Conservation (phyloP, 2,888 invertebrate species). For the Deroplatys truncata region DNA sequence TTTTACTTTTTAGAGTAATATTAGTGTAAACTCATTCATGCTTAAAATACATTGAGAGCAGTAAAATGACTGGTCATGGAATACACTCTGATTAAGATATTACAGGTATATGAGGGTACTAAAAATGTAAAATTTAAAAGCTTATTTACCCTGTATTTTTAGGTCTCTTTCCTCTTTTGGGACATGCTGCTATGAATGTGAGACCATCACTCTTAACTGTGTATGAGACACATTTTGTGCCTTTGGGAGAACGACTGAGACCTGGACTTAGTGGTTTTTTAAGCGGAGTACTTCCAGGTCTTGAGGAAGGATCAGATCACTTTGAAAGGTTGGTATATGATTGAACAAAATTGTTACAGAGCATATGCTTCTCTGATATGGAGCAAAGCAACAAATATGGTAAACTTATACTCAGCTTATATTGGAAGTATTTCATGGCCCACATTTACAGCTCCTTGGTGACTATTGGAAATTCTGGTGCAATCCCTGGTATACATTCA, state of each 20-base stretch:
- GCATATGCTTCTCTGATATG: not conserved
- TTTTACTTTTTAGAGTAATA: no score
- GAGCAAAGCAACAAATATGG: no score
- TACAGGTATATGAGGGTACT: no score
- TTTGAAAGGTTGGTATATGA: constrained; percentile 59
- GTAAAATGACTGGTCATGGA: no score
- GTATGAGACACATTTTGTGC: constrained; percentile 85
- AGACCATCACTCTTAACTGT: constrained; percentile 74
- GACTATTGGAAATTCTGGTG: no score
- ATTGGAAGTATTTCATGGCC: no score
- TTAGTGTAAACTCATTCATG: no score
- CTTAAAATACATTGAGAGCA: no score
- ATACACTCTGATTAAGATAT: no score
- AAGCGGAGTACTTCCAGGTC: constrained; percentile 81
- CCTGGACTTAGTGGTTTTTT: constrained; percentile 84
- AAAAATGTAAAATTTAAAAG: not conserved
- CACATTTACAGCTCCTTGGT: no score
- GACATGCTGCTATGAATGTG: constrained; percentile 86
- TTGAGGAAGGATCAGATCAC: constrained; percentile 81
- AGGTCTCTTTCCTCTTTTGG: constrained; percentile 84
- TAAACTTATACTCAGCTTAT: no score
- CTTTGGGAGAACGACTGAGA: constrained; percentile 67
- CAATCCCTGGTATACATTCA: no score
- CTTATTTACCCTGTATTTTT: not conserved
- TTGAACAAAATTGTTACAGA: not conserved